A percentile compares a stretch with the other conserved stretches of the same genome.
phyloP scores from a whole-genome alignment of 2,797 vertebrate species.

The Chaetodon trifasciatus region DNA sequence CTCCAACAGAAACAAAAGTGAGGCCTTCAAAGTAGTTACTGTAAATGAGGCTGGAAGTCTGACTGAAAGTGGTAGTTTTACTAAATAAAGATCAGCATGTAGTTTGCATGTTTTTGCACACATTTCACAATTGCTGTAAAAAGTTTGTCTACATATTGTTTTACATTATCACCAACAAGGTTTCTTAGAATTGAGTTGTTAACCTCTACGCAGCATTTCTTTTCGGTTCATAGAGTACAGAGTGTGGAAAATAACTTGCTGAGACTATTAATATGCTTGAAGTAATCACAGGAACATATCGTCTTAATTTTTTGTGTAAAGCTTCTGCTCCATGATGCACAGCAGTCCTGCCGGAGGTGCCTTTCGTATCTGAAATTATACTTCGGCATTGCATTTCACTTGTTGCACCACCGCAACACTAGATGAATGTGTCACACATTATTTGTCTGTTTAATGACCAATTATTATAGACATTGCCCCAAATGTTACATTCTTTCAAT shows the following conservation, averaged over 20 bases:
- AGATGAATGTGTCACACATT: not conserved
- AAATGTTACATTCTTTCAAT: not conserved
- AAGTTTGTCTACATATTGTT: too few relatives aligned
- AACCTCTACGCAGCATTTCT: not conserved
- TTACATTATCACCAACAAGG: not conserved
- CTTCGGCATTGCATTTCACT: not conserved
- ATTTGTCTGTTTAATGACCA: not conserved
- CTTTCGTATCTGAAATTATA: not conserved
- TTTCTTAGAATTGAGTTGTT: not conserved
- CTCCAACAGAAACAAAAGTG: slow-evolving; percentile 32
- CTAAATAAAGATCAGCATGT: not conserved
- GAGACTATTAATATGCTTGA: not conserved
- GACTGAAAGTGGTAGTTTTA: not conserved
- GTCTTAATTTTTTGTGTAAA: not conserved
- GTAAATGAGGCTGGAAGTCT: not conserved
- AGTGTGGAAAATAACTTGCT: not conserved
- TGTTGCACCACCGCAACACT: not conserved
- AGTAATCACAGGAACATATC: not conserved
- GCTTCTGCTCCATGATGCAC: not conserved
- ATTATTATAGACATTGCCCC: not conserved
- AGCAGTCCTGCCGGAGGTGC: not conserved
- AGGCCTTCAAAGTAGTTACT: slow-evolving; percentile 3
- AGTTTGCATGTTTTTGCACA: not conserved
- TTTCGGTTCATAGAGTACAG: not conserved
- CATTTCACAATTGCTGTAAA: not conserved